These are phyloP conservation scores for Sipha maydis DNA, from an alignment of 2,888 invertebrate species.

Conservation along the genomic window DNA sequence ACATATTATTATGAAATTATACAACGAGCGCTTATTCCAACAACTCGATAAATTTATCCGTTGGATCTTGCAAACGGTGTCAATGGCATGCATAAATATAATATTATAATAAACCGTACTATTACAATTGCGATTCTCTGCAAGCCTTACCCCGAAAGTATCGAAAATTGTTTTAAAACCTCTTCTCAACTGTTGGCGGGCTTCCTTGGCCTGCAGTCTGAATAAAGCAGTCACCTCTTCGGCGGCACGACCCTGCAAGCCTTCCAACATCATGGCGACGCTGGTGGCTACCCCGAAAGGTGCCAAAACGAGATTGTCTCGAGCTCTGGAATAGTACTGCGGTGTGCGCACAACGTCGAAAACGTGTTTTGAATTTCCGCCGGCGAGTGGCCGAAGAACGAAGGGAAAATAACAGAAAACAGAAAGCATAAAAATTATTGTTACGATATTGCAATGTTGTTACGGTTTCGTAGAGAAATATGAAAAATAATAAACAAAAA, in stretches of 20 bases:
- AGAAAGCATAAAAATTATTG: background rate
- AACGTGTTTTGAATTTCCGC: background rate
- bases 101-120: no score
- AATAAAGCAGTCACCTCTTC: constrained; percentile 65
- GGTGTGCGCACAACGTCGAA: background rate
- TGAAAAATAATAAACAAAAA: background rate
- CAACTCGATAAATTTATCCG: no score
- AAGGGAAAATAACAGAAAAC: background rate
- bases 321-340: constrained; percentile 64
- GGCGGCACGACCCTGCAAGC: constrained; percentile 65
- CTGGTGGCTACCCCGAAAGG: constrained; percentile 66
- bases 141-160: constrained; percentile 64
- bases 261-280: constrained; percentile 66
- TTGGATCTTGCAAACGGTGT: no score
- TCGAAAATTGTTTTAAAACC: constrained; percentile 66
- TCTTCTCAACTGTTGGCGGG: constrained; percentile 64
- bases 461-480: background rate
- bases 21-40: no score
- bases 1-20: no score
- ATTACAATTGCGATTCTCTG: no score
- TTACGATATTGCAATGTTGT: background rate
- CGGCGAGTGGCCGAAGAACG: background rate
- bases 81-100: no score
- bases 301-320: constrained; percentile 66
- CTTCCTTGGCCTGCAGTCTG: constrained; percentile 63